phyloP scores from a whole-genome alignment of 2,113 vertebrate genomes.

The Misgurnus anguillicaudatus region DNA sequence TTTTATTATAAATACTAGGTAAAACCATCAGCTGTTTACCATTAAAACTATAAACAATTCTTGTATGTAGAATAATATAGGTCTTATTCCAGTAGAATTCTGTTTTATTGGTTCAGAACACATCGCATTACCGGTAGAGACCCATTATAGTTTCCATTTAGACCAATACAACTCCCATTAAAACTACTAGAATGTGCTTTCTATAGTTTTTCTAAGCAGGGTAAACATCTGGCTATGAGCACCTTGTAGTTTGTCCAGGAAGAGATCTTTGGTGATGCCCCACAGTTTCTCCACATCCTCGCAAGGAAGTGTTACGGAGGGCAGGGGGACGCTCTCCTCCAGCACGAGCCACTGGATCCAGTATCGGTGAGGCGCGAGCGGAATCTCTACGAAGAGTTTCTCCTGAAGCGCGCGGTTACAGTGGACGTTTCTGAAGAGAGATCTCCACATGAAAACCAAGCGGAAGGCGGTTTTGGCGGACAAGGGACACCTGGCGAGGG shows the following conservation, averaged over 20 bases:
- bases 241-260: constrained; percentile 59
- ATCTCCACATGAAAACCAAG: constrained; percentile 56
- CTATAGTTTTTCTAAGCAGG: too few species aligned
- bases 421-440: constrained; percentile 59
- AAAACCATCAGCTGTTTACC: neutral
- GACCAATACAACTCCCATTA: too few species aligned
- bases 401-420: constrained; percentile 65
- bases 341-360: constrained; percentile 63
- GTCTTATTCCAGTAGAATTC: too few species aligned
- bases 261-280: constrained; percentile 52
- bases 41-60: too few species aligned
- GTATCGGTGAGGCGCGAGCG: constrained; percentile 28
- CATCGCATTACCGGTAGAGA: too few species aligned
- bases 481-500: constrained; percentile 38
- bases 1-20: neutral
- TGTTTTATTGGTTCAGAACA: too few species aligned
- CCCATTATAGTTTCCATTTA: too few species aligned
- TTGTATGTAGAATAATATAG: too few species aligned
- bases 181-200: too few species aligned
- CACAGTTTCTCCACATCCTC: constrained; percentile 58
- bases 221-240: neutral
- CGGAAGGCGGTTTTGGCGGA: constrained; percentile 62
- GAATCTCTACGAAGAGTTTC: constrained; percentile 62
- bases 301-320: constrained; percentile 52
- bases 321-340: constrained; percentile 64